Percentiles rank a stretch among this genome's conserved stretches.
These are phyloP conservation scores for Ceratothoa steindachneri DNA, from an alignment of 2,888 invertebrate genomes.

Conservation along the genomic window DNA sequence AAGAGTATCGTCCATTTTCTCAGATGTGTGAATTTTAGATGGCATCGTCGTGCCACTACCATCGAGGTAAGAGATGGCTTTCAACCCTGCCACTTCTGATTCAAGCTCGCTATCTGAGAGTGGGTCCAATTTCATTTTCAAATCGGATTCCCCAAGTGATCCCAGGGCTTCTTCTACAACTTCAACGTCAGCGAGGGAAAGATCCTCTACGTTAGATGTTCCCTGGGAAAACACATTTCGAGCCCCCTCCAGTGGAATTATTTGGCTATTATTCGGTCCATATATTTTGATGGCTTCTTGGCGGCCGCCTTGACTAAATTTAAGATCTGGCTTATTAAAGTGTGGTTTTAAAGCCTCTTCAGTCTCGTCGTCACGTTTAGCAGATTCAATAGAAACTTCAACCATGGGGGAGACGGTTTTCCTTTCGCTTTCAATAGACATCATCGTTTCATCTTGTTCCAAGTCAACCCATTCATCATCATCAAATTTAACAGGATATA, in stretches of 20 bases:
- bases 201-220: not conserved
- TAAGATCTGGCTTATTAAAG: constrained; percentile 6
- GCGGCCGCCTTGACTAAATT: not conserved
- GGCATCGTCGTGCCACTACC: not conserved
- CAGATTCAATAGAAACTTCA: not conserved
- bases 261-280: not conserved
- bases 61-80: too few relatives aligned
- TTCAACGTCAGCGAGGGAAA: not conserved
- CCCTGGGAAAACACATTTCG: not conserved
- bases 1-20: not conserved
- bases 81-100: not conserved
- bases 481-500: too few relatives aligned
- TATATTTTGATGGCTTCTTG: not conserved
- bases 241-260: not conserved
- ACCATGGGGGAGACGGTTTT: not conserved
- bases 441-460: not conserved
- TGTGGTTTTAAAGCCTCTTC: constrained; percentile 5
- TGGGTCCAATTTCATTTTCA: not conserved
- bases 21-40: not conserved
- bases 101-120: not conserved
- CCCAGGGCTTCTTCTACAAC: not conserved
- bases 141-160: not conserved
- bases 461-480: not conserved
- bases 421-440: not conserved
- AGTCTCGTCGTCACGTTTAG: not conserved